Base-by-base conservation (phyloP, 2,888 invertebrate genomes). In the Diplazon laetatorius region DNA sequence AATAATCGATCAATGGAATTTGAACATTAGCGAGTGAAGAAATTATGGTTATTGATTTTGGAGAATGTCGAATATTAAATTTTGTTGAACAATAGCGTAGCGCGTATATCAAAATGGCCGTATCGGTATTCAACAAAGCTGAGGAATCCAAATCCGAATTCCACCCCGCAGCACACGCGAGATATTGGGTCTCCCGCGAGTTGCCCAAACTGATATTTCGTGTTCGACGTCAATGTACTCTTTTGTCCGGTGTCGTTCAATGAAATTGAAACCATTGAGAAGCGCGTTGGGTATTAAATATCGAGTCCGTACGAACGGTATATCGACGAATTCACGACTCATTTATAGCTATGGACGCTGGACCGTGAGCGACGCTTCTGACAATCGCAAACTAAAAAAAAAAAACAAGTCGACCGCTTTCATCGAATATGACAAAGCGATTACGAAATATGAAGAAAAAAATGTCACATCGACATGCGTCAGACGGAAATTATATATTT, bases 231-330 rank as follows among this genome's bases (percentile, higher is more conserved):
- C 20, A n/a, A 9, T 16, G 50, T 12, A 22, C 37, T 12, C 10
- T 39, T 20, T 66, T 52, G 18, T 20, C 52, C 37, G 22, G 57
- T 16, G 50, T 59, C 59, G 59, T 70, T 16, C 37, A 25, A 37
- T 35, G 37, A 60, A 60, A 70, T 70, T 37, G 35, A 48, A 70
- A 70, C 59, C 69, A 44, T 68, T 42, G 39, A 50, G 39, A n/a
- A 39, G 50, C 65, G 18, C 52, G 10, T n/a, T 39, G 50, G 39
- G 22, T 39, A 25, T 66, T 5, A 50, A 14, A 22, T 35, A 48
- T 35, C 14, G 14, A 14, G 37, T 39, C 39, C 22, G 20, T 22
- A 37, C 22, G 18, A 39, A 66, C 52, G 16, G 22, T 39, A 22
- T 66, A 18, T 55, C 55, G 55, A 16, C 42, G 37, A 60, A 70